These are phyloP conservation scores for Bugulina stolonifera DNA, from an alignment of 2,888 invertebrate genomes.

Conservation along the genomic window DNA sequence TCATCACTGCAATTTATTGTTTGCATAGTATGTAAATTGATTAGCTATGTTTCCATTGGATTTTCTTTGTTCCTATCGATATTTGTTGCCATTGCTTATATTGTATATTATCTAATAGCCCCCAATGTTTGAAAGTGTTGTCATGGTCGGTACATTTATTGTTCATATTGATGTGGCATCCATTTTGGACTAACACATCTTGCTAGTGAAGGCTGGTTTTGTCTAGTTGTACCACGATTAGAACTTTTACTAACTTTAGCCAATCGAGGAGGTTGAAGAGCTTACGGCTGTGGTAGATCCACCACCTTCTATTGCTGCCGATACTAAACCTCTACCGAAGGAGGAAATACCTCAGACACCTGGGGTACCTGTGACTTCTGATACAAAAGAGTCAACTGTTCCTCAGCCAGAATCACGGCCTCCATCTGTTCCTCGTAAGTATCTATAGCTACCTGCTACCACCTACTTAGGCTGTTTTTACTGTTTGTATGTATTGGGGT, in stretches of 20 bases:
- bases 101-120: neutral
- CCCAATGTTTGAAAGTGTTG: slow-evolving; percentile 10
- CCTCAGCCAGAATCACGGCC: slow-evolving; percentile 1
- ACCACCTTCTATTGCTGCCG: neutral
- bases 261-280: neutral
- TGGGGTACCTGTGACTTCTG: neutral
- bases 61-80: neutral
- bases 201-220: neutral
- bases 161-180: too few relatives aligned
- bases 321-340: neutral
- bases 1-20: neutral
- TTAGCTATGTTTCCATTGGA: neutral
- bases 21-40: neutral
- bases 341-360: neutral
- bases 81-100: neutral
- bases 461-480: neutral
- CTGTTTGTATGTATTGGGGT: neutral
- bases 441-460: neutral
- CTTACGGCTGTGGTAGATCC: neutral
- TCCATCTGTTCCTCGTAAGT: slow-evolving; percentile 17
- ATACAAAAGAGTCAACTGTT: neutral
- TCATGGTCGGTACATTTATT: slow-evolving; percentile 1
- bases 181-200: neutral
- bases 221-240: too few relatives aligned
- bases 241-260: neutral